phyloP scores from a whole-genome alignment of 2,888 invertebrate species.

The Amblyjoppa fuscipennis region DNA sequence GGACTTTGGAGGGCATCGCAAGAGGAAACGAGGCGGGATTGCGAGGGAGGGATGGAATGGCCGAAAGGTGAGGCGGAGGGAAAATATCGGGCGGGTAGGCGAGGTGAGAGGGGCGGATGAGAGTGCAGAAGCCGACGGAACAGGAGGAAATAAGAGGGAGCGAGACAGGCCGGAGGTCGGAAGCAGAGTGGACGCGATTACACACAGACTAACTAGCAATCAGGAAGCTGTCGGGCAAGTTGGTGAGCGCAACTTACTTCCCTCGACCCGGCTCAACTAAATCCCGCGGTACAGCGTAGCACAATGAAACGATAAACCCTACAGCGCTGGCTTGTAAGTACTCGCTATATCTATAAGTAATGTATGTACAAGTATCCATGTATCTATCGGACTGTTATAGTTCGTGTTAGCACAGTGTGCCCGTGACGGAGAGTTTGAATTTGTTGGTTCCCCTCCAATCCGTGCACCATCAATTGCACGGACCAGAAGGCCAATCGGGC shows the following conservation, averaged over 20 bases:
- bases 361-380: conserved; percentile 30
- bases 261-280: conserved; percentile 70
- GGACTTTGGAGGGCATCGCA: conserved; percentile 35
- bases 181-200: conserved; percentile 77
- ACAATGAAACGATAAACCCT: conserved; percentile 72
- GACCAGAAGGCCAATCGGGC: conserved; percentile 6
- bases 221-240: conserved; percentile 81
- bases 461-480: conserved; percentile 37
- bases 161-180: conserved; percentile 69
- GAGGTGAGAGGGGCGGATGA: conserved; percentile 49
- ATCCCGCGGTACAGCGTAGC: conserved; percentile 68
- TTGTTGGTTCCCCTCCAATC: conserved; percentile 42
- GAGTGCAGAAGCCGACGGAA: conserved; percentile 26
- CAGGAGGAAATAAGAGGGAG: conserved; percentile 37
- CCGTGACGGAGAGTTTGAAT: conserved; percentile 33
- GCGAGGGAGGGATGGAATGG: conserved; percentile 38
- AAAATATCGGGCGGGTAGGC: conserved; percentile 24
- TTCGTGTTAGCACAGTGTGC: conserved; percentile 18
- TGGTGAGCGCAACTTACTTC: conserved; percentile 77
- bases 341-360: conserved; percentile 29
- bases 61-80: conserved; percentile 8
- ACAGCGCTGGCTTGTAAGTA: conserved; percentile 62
- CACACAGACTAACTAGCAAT: conserved; percentile 80
- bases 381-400: conserved; percentile 18
- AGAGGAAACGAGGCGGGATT: conserved; percentile 44